These are phyloP conservation scores for Sprattus sprattus DNA, from an alignment of 2,113 vertebrate genomes.

Conservation along the genomic window DNA sequence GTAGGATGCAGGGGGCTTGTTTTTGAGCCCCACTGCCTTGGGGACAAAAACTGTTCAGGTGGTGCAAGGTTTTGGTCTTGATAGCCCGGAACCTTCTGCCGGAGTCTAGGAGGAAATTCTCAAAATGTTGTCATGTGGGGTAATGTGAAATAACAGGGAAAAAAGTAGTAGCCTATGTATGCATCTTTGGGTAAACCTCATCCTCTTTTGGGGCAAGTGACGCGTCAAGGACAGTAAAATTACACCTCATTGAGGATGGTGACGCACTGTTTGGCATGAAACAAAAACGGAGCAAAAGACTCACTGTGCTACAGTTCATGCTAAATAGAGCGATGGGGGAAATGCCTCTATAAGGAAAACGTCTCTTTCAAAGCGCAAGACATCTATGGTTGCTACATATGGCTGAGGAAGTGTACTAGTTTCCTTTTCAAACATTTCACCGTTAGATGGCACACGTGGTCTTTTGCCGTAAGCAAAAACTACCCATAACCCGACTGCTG, in stretches of 20 bases:
- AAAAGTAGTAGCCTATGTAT: not conserved
- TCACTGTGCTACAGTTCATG: not conserved
- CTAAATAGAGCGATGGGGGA: not conserved
- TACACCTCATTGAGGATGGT: not conserved
- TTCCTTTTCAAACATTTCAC: not conserved
- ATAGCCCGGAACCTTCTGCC: no score
- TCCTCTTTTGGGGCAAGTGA: not conserved
- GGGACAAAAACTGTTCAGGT: no score
- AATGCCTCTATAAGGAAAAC: not conserved
- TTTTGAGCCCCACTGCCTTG: no score
- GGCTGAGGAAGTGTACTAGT: not conserved
- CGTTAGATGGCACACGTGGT: not conserved
- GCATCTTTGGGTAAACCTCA: not conserved
- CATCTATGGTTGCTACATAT: not conserved
- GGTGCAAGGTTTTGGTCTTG: no score
- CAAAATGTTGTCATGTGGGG: not conserved
- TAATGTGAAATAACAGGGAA: not conserved
- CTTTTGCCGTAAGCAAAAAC: not conserved
- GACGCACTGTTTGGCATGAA: not conserved
- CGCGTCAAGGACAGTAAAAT: not conserved
- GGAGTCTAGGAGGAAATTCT: not conserved
- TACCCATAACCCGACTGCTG: not conserved
- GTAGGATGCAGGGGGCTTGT: no score
- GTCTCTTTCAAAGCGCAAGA: not conserved
- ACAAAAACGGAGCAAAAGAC: not conserved